These are phyloP conservation scores for Orgyia antiqua DNA, from an alignment of 2,888 invertebrate species.

Conservation along the genomic window DNA sequence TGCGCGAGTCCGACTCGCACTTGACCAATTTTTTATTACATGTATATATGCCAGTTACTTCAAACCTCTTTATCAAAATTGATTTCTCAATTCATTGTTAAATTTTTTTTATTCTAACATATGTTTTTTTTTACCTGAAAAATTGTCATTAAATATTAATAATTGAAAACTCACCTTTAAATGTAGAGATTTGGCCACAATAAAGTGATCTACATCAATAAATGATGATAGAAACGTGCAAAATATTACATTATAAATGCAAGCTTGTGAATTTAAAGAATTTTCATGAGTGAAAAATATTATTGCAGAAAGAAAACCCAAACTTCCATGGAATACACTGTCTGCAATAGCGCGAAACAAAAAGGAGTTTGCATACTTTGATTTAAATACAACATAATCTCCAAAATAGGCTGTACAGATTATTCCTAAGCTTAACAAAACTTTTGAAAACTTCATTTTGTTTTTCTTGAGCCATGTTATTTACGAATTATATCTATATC, in stretches of 20 bases:
- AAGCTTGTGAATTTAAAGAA: constrained; percentile 26
- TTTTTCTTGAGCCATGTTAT: too few relatives aligned
- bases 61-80: too few relatives aligned
- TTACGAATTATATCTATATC: too few relatives aligned
- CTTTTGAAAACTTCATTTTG: constrained; percentile 40
- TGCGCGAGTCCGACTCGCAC: too few relatives aligned
- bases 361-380: constrained; percentile 45
- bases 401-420: constrained; percentile 42
- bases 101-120: too few relatives aligned
- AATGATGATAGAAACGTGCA: constrained; percentile 52
- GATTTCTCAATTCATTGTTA: too few relatives aligned
- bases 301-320: constrained; percentile 50
- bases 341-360: constrained; percentile 50
- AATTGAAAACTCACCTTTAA: constrained; percentile 43
- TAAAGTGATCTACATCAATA: constrained; percentile 60
- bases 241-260: constrained; percentile 38
- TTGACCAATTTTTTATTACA: too few relatives aligned
- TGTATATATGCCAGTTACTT: too few relatives aligned
- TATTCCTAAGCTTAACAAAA: constrained; percentile 37
- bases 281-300: constrained; percentile 49
- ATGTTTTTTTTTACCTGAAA: too few relatives aligned
- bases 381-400: constrained; percentile 57
- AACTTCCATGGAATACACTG: constrained; percentile 43
- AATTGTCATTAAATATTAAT: too few relatives aligned
- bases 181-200: constrained; percentile 56